Evolutionary conservation across 2,797 vertebrate species (phyloP).

Genomic region (Pseudocheirus occidentalis): DNA sequence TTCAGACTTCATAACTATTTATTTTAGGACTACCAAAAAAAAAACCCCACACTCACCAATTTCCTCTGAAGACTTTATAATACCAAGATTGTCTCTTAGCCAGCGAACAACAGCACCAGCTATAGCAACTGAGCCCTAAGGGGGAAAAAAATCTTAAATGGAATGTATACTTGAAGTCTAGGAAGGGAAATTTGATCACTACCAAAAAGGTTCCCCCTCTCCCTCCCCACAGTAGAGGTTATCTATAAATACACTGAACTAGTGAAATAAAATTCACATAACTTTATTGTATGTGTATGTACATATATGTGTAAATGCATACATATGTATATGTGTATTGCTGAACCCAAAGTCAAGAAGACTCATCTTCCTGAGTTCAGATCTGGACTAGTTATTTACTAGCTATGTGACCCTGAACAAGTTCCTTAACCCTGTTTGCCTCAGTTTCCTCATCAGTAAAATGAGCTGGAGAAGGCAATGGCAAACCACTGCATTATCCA

Average conservation of each 20-base stretch:
- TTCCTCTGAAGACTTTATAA: conserved; percentile 90
- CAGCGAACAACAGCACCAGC: conserved; percentile 97
- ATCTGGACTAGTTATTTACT: neutral
- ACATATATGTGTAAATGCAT: neutral
- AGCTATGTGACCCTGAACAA: neutral
- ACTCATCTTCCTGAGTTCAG: neutral
- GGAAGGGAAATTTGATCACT: neutral
- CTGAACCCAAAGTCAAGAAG: neutral
- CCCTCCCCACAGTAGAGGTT: neutral
- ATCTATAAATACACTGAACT: neutral
- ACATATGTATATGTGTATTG: neutral
- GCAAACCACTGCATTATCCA: neutral
- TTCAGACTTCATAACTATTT: conserved; percentile 57
- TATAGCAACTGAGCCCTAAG: conserved; percentile 97
- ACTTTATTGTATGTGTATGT: neutral
- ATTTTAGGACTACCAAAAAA: neutral
- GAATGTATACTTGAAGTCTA: neutral
- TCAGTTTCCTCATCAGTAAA: neutral
- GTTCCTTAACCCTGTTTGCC: neutral
- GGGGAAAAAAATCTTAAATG: conserved; percentile 53
- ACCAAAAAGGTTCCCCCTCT: neutral
- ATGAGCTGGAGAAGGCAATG: neutral
- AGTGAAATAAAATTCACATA: conserved; percentile 24
- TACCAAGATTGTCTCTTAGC: conserved; percentile 97
- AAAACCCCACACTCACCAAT: conserved; percentile 87